Percentiles rank a stretch among this genome's conserved stretches.
These are phyloP conservation scores for Oreochromis aureus DNA, from an alignment of 2,113 vertebrate species.

Conservation along the genomic window DNA sequence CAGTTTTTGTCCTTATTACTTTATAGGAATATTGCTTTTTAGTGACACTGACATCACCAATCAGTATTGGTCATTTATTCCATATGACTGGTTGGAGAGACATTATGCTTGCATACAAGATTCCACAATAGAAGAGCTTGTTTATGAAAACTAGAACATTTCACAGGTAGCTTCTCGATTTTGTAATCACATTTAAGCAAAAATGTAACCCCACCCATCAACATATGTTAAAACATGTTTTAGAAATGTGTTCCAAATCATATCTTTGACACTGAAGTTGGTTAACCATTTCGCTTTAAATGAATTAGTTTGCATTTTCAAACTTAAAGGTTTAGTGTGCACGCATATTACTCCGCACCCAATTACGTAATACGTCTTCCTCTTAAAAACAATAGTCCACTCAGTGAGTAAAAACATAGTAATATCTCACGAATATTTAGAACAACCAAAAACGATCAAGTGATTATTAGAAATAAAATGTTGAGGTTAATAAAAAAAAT, in stretches of 20 bases:
- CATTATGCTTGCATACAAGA: rapidly evolving
- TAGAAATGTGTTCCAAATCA: not conserved
- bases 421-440: not conserved
- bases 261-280: not conserved
- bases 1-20: not conserved
- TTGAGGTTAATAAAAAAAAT: not conserved
- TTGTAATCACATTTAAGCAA: not conserved
- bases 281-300: not conserved
- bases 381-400: constrained; percentile 65
- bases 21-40: not conserved
- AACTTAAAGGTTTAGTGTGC: not conserved
- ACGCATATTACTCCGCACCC: constrained; percentile 63
- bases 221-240: not conserved
- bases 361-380: constrained; percentile 48
- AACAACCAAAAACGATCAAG: not conserved
- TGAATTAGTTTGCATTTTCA: not conserved
- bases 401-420: not conserved
- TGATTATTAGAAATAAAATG: not conserved
- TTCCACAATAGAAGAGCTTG: not conserved
- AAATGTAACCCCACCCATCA: not conserved
- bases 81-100: not conserved
- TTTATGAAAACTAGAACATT: not conserved
- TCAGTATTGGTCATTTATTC: not conserved
- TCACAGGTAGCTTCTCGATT: not conserved
- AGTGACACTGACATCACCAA: not conserved